Base-by-base conservation (phyloP, 2,888 invertebrate genomes). In the Lypha dubia region DNA sequence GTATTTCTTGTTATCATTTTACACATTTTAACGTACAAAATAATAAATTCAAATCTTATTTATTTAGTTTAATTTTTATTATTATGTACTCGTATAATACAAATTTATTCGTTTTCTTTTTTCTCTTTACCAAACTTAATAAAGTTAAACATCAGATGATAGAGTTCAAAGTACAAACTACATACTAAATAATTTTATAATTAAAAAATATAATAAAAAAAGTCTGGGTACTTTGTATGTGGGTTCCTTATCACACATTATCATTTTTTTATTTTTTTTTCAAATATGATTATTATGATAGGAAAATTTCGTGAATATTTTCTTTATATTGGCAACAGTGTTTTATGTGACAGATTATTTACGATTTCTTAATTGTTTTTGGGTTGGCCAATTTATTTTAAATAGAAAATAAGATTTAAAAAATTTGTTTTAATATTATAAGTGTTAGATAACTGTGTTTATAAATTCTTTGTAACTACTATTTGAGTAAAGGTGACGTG, bases 101-200 rank as follows among this genome's bases (percentile, higher is more conserved):
- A 1, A 73, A 73, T 73, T 75, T 65, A 41, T 63, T 17, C 5
- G 56, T 22, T 35, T 58, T 3, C 24, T 41, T 73, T 38, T 22
- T 38, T 35, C 22, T 35, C 15, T 41, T 51, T 24, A 13, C 17
- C 32, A 67, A 35, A 24, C 46, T 38, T 24, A 24, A n/a, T n/a
- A n/a, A 74, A 58, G 65, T 38, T 35, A 46, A 65, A 65, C 49
- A 70, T 75, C 70, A 70, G 63, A 81, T 63, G 70, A 81, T 70
- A 75, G 13, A 63, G 81, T 44, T 75, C 81, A 81, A 75, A 81
- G 81, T 81, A 56, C 81, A 81, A 81, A 67, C 11, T 60, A 68
- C 38, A 38, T 9, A 9, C n/a, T 9, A 9, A 13, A 38, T 3
- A 17, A 28, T 56, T 35, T 65, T 56, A 17, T 17, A 38, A 62